A percentile compares a stretch with the other conserved stretches of the same genome.
phyloP scores from a whole-genome alignment of 2,888 invertebrate genomes.

The Eumerus sabulonum region DNA sequence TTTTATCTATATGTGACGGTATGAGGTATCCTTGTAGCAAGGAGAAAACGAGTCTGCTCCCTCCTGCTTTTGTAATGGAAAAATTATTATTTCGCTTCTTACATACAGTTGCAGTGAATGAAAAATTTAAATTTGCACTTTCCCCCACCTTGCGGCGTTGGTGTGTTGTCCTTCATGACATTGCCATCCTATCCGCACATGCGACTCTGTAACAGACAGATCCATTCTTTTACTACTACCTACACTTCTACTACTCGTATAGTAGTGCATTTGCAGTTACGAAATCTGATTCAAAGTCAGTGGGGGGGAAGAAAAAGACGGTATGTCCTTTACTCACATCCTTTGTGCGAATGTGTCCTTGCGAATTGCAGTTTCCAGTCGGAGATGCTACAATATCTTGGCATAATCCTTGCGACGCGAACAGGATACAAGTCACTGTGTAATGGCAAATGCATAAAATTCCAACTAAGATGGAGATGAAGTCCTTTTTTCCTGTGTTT shows the following conservation, averaged over 20 bases:
- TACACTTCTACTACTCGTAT: too few species aligned
- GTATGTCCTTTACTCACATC: too few species aligned
- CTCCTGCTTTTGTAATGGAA: constrained; percentile 52
- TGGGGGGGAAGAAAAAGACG: constrained; percentile 6
- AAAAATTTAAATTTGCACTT: constrained; percentile 65
- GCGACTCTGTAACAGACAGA: constrained; percentile 22
- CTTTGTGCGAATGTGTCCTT: constrained; percentile 46
- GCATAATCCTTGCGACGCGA: constrained; percentile 34
- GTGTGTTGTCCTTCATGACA: constrained; percentile 19
- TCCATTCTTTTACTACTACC: too few species aligned
- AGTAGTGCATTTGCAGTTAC: constrained; percentile 31
- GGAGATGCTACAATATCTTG: constrained; percentile 46
- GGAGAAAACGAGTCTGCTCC: constrained; percentile 27
- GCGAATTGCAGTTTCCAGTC: constrained; percentile 31
- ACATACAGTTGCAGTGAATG: constrained; percentile 44
- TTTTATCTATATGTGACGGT: constrained; percentile 56
- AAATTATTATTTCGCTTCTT: constrained; percentile 59
- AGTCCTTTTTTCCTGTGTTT: constrained; percentile 25
- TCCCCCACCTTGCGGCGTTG: constrained; percentile 48
- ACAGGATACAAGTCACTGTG: constrained; percentile 60
- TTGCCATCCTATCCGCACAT: constrained; percentile 5
- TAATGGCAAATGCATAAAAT: constrained; percentile 66
- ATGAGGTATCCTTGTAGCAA: constrained; percentile 7
- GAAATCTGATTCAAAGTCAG: constrained; percentile 59
- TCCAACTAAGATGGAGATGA: constrained; percentile 38